phyloP scores from a whole-genome alignment of 2,888 invertebrate species.

The Luffia ferchaultella region DNA sequence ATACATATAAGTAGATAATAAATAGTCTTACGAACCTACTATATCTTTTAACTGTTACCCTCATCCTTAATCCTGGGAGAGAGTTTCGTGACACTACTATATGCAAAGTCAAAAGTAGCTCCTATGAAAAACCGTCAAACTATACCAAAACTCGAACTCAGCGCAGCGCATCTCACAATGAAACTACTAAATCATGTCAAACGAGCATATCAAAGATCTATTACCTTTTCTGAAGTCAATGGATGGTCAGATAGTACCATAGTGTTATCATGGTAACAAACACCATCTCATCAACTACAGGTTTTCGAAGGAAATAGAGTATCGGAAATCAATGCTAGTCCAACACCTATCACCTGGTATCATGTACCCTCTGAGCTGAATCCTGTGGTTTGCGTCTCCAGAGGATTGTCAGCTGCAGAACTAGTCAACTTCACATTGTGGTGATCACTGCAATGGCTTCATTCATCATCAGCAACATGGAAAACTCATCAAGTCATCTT shows the following conservation, averaged over 20 bases:
- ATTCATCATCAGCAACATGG: background rate
- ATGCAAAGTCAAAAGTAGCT: slow-evolving; percentile 5
- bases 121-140: slow-evolving; percentile 3
- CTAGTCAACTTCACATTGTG: background rate
- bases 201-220: too few relatives aligned
- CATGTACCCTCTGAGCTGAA: too few relatives aligned
- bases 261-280: slow-evolving; percentile 2
- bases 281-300: slow-evolving; percentile 4
- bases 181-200: slow-evolving; percentile 1
- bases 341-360: too few relatives aligned
- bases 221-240: background rate
- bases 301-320: slow-evolving; percentile 6
- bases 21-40: too few relatives aligned
- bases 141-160: slow-evolving; percentile 3
- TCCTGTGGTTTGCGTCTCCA: too few relatives aligned
- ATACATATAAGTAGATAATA: too few relatives aligned
- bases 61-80: too few relatives aligned
- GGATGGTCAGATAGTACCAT: slow-evolving; percentile 8
- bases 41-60: too few relatives aligned
- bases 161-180: background rate
- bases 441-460: background rate
- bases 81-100: background rate
- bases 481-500: too few relatives aligned
- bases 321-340: background rate
- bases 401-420: background rate